phyloP scores from a whole-genome alignment of 2,888 invertebrate species.

The Rhodophaea formosa region DNA sequence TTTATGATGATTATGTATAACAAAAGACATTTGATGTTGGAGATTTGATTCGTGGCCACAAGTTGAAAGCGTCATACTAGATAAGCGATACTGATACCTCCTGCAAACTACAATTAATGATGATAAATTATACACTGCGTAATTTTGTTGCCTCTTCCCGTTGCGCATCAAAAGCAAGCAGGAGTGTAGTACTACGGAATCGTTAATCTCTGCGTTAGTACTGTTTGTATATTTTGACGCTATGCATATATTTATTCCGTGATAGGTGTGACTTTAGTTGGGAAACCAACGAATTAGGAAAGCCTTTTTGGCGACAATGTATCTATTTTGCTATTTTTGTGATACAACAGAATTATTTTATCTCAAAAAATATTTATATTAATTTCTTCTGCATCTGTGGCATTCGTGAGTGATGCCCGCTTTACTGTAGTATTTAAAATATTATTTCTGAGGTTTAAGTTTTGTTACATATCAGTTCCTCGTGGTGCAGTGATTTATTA shows the following conservation, averaged over 20 bases:
- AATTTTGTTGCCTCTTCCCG: too few relatives aligned
- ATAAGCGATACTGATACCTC: too few relatives aligned
- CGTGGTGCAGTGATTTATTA: conserved; percentile 19
- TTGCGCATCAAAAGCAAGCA: too few relatives aligned
- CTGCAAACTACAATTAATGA: too few relatives aligned
- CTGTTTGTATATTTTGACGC: too few relatives aligned
- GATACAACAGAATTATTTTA: neutral
- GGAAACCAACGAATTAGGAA: neutral
- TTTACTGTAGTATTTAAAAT: conserved; percentile 2
- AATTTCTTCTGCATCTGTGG: neutral
- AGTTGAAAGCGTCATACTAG: too few relatives aligned
- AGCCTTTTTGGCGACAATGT: too few relatives aligned
- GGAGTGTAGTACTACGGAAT: too few relatives aligned
- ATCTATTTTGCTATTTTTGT: neutral
- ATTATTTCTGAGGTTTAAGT: conserved; percentile 19
- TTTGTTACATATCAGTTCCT: conserved; percentile 26
- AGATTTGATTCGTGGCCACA: neutral
- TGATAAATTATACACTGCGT: too few relatives aligned
- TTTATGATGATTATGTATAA: neutral
- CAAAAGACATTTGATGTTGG: neutral
- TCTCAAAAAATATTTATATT: neutral
- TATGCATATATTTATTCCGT: too few relatives aligned
- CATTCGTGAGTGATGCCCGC: neutral
- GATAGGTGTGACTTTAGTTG: neutral
- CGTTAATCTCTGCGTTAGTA: too few relatives aligned